Conservation (phyloP, 2,797 vertebrate genomes). For the Megalops cyprinoides region DNA sequence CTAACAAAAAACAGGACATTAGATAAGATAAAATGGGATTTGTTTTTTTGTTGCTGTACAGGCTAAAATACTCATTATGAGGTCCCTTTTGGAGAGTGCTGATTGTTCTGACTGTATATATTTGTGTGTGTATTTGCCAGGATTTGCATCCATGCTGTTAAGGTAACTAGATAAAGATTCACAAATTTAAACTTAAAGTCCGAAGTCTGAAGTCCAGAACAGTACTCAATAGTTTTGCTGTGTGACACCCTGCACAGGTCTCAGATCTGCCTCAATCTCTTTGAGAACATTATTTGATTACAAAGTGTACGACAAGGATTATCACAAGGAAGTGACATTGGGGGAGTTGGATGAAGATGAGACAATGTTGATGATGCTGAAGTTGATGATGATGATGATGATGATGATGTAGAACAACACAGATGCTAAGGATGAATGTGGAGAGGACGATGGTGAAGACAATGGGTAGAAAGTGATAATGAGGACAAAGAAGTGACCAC, state of each 20-base stretch:
- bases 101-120: background rate
- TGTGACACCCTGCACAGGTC: background rate
- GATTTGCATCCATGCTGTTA: conserved; percentile 16
- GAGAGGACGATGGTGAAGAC: too few species aligned
- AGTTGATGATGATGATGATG: background rate
- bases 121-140: background rate
- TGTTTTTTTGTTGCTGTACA: background rate
- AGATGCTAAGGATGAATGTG: background rate
- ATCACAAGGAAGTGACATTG: background rate
- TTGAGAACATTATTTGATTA: background rate
- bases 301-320: background rate
- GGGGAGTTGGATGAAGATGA: too few species aligned
- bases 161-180: background rate
- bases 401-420: too few species aligned
- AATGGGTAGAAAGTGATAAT: background rate
- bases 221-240: background rate
- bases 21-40: conserved; percentile 17
- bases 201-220: background rate
- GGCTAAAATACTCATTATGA: conserved; percentile 4
- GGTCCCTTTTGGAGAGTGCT: conserved; percentile 14
- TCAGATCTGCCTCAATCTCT: background rate
- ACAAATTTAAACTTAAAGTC: background rate
- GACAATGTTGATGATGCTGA: background rate
- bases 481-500: background rate
- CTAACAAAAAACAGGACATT: conserved; percentile 14